phyloP scores from a whole-genome alignment of 2,797 vertebrate species.

The Ctenopoma multispine region DNA sequence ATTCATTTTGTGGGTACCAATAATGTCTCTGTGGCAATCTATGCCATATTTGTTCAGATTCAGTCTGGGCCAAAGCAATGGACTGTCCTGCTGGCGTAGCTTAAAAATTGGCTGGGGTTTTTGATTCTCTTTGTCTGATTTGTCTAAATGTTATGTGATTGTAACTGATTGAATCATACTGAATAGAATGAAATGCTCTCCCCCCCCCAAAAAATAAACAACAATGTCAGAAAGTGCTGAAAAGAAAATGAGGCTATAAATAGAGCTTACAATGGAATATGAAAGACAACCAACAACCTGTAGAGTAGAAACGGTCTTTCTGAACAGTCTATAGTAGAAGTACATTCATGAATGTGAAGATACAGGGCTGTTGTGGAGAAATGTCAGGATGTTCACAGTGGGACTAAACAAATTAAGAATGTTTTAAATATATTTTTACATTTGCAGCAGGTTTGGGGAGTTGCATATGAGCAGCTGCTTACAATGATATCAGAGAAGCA shows the following conservation, averaged over 20 bases:
- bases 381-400: background rate
- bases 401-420: background rate
- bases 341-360: background rate
- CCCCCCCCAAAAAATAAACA: constrained; percentile 28
- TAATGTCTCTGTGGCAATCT: background rate
- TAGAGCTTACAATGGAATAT: constrained; percentile 17
- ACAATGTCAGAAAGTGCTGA: background rate
- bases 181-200: constrained; percentile 26
- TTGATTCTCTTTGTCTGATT: constrained; percentile 34
- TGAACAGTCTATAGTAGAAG: too few species aligned
- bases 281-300: constrained; percentile 1
- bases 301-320: background rate
- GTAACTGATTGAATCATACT: constrained; percentile 28
- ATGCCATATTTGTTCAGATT: background rate
- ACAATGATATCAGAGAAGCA: background rate
- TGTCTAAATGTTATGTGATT: constrained; percentile 18
- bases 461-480: background rate
- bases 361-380: background rate
- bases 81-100: background rate
- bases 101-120: constrained; percentile 3
- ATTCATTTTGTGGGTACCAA: background rate
- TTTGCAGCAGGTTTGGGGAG: constrained; percentile 4
- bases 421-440: background rate
- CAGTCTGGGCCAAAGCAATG: background rate
- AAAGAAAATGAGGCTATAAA: constrained; percentile 15